phyloP scores from a whole-genome alignment of 2,113 vertebrate species.

The Austrofundulus limnaeus region DNA sequence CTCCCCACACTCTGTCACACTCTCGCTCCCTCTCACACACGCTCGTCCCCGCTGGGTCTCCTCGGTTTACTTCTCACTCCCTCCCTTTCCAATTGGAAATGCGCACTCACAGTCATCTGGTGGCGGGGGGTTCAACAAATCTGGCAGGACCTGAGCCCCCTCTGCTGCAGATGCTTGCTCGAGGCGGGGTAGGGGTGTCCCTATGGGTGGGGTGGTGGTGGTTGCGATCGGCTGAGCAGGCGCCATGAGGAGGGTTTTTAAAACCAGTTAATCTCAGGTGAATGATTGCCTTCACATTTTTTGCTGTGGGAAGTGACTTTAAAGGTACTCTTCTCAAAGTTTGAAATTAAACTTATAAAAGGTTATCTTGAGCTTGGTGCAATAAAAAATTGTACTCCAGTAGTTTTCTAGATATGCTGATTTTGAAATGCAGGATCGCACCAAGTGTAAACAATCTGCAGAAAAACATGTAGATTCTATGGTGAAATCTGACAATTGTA shows the following conservation, averaged over 20 bases:
- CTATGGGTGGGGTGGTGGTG: conserved; percentile 13
- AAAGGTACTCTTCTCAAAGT: background rate
- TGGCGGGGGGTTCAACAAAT: conserved; percentile 53
- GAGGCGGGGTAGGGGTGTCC: conserved; percentile 11
- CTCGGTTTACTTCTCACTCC: conserved; percentile 52
- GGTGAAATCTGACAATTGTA: no score
- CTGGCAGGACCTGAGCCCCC: conserved; percentile 55
- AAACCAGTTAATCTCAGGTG: conserved; percentile 44
- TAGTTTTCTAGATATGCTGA: no score
- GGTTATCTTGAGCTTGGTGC: no score
- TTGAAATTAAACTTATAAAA: no score
- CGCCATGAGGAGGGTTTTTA: conserved; percentile 45
- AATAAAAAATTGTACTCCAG: no score
- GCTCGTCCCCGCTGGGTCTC: conserved; percentile 33
- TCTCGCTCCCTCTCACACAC: conserved; percentile 8
- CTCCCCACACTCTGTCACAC: no score
- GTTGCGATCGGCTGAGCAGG: conserved; percentile 68
- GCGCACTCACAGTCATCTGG: conserved; percentile 72
- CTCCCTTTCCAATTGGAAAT: conserved; percentile 65
- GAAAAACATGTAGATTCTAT: no score
- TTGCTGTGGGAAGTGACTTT: conserved; percentile 1
- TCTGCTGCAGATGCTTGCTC: conserved; percentile 41
- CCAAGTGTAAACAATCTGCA: no score
- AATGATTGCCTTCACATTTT: conserved; percentile 33
- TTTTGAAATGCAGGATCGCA: no score